Conservation (phyloP, 1,140 invertebrate genomes). For the Pseudomyrmex pallidus region DNA sequence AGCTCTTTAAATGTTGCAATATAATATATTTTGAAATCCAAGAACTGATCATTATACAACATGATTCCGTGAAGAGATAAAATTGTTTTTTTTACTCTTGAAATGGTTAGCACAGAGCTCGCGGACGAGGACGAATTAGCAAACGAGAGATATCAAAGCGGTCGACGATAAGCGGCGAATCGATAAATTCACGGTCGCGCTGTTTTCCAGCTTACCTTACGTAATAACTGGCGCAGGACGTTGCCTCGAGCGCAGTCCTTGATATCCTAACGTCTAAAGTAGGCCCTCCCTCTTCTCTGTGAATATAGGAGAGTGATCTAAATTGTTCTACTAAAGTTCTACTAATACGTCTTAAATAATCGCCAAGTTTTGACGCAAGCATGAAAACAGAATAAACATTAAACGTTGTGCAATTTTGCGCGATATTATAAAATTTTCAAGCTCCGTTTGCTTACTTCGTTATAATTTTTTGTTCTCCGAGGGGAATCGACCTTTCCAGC, state of each 20-base stretch:
- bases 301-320: no score
- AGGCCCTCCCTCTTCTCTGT: no score
- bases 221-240: constrained; percentile 68
- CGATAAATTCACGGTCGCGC: constrained; percentile 76
- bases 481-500: constrained; percentile 4
- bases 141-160: constrained; percentile 25
- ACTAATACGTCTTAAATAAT: no score
- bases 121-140: constrained; percentile 14
- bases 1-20: not conserved
- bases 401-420: no score
- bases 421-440: not conserved
- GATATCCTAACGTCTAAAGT: constrained; percentile 37
- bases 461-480: not conserved
- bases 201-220: constrained; percentile 64
- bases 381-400: no score
- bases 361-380: no score
- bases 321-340: no score
- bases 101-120: not conserved
- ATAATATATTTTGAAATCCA: not conserved
- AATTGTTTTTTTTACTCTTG: not conserved
- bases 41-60: not conserved
- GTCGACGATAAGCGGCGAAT: constrained; percentile 66
- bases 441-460: not conserved
- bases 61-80: constrained; percentile 18
- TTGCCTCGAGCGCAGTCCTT: constrained; percentile 72